A percentile compares a stretch with the other conserved stretches of the same genome.
Evolutionary conservation across 2,113 vertebrate species (phyloP).

Genomic region (Bos javanicus): DNA sequence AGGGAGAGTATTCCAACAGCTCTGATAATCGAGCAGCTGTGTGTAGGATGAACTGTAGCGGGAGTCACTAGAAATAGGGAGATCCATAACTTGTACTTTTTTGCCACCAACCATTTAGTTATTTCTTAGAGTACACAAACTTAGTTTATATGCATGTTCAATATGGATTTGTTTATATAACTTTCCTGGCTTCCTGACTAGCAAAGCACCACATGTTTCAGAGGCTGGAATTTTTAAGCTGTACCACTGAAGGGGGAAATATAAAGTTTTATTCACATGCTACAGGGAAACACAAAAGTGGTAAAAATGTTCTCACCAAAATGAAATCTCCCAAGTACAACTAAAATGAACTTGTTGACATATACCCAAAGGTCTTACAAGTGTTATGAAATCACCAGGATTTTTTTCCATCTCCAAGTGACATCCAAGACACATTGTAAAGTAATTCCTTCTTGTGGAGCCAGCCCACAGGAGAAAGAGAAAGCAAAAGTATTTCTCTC

Average conservation of each 20-base stretch:
- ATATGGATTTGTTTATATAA: conserved; percentile 27
- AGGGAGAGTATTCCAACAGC: conserved; percentile 12
- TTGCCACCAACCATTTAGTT: conserved; percentile 21
- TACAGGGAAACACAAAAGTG: not conserved
- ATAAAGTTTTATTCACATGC: not conserved
- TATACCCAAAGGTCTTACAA: not conserved
- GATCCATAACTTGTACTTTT: conserved; percentile 6
- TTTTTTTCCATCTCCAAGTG: not conserved
- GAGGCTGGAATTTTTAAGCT: not conserved
- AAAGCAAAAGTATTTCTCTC: not conserved
- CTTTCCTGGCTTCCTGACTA: not conserved
- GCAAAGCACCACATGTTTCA: conserved; percentile 7
- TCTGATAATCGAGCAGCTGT: conserved; percentile 31
- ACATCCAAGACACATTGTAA: not conserved
- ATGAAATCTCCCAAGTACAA: conserved; percentile 30
- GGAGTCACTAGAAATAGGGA: conserved; percentile 45
- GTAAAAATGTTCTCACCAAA: conserved; percentile 11
- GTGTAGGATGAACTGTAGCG: conserved; percentile 36
- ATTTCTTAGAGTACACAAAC: not conserved
- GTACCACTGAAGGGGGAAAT: not conserved
- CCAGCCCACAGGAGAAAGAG: not conserved
- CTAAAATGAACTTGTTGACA: not conserved
- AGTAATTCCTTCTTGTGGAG: not conserved
- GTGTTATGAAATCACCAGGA: conserved; percentile 2
- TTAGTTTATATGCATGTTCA: not conserved